A percentile compares a stretch with the other conserved stretches of the same genome.
Evolutionary conservation across 2,888 invertebrate genomes (phyloP).

Genomic region (Acanthosepion lycidas): DNA sequence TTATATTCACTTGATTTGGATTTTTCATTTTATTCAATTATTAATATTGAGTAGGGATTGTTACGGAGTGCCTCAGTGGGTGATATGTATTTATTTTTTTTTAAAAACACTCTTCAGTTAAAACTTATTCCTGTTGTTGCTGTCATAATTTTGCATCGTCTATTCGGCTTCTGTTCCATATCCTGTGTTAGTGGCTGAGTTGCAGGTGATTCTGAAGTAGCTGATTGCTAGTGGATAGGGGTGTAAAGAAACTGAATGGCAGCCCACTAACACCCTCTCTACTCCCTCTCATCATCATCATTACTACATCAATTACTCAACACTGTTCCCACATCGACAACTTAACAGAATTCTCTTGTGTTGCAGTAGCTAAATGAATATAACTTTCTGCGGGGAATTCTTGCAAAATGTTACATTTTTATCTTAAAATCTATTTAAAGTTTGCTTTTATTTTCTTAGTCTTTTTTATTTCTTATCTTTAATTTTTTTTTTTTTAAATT

Average conservation of each 20-base stretch:
- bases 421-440: constrained; percentile 16
- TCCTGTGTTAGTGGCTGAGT: neutral
- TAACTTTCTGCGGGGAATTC: neutral
- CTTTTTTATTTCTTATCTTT: too few relatives aligned
- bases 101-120: neutral
- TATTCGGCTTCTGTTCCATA: neutral
- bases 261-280: too few relatives aligned
- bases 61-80: neutral
- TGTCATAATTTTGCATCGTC: neutral
- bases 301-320: constrained; percentile 17
- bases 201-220: constrained; percentile 9
- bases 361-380: neutral
- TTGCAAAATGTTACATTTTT: neutral
- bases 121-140: neutral
- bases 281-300: neutral
- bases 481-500: neutral
- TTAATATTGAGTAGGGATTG: neutral
- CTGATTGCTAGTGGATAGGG: neutral
- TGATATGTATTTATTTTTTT: neutral
- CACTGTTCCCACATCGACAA: neutral
- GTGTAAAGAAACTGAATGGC: neutral
- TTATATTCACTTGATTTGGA: neutral
- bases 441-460: neutral
- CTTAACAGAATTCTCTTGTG: neutral
- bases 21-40: neutral